Base-by-base conservation (phyloP, 2,113 vertebrate genomes). In the Engystomops pustulosus region DNA sequence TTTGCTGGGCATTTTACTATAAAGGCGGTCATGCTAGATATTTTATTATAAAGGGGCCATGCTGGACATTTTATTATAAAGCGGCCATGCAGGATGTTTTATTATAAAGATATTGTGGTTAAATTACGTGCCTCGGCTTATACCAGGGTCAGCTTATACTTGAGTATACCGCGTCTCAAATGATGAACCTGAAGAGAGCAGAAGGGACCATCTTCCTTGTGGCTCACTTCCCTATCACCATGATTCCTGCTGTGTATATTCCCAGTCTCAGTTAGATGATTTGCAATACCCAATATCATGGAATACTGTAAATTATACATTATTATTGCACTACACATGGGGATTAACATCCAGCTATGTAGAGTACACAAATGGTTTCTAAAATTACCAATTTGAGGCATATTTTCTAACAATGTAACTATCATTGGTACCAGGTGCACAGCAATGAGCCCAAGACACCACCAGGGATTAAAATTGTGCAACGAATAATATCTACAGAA, bases 351-450 rank as follows among this genome's bases (percentile, higher is more conserved):
- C 1, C 27, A 32, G 30, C 5, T 7, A 10, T 20, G 72, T 53
- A 53, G 10, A 12, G 17, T 53, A 53, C 47, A 76, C 51, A 32
- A 53, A 47, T 55, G 72, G 10, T 11, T 76, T 44, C 17, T 74
- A 49, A 49, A 49, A 76, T 76, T 23, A 76, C 20, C 30, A 49
- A 53, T 76, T n/a, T 77, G 74, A 20, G 7, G 58, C 10, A 58
- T 58, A 41, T 41, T 30, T 62, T 27, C 25, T 10, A 62, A 60
- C 5, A 23, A 9, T 18, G 14, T 49, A 32, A 74, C 44, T 55
- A 77, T 34, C 51, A 55, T 36, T 77, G 74, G 74, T 53, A 58
- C 74, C 74, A 77, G 74, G 74, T 77, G 74, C 74, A 55, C 12
- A 77, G 36, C 74, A 77, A 58, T 36, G 7, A 58, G 74, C 49